Evolutionary conservation across 2,888 invertebrate genomes (phyloP).

Genomic region (Bibio marci): DNA sequence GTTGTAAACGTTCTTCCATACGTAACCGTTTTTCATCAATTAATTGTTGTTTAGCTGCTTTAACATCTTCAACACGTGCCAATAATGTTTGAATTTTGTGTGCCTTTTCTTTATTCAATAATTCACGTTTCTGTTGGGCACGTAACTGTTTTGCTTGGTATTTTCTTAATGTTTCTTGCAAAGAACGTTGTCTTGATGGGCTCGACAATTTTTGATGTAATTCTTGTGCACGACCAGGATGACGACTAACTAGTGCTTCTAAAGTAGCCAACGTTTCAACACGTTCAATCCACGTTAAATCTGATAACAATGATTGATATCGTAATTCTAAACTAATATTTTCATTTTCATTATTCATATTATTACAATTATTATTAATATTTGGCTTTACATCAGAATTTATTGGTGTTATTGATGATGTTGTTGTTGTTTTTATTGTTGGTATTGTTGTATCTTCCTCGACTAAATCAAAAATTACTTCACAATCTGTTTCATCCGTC

Average conservation of each 20-base stretch:
- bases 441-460: conserved; percentile 12
- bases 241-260: conserved; percentile 64
- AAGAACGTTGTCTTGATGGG: conserved; percentile 69
- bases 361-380: conserved; percentile 21
- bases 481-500: conserved; percentile 51
- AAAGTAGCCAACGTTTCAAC: conserved; percentile 63
- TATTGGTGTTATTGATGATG: conserved; percentile 10
- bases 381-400: too few species aligned
- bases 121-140: conserved; percentile 73
- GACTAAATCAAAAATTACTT: conserved; percentile 22
- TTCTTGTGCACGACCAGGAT: conserved; percentile 81
- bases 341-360: conserved; percentile 17
- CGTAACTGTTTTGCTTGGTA: conserved; percentile 84
- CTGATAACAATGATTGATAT: conserved; percentile 51
- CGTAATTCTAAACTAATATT: conserved; percentile 42
- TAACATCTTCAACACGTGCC: conserved; percentile 70
- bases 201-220: conserved; percentile 84
- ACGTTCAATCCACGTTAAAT: conserved; percentile 72
- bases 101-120: conserved; percentile 67
- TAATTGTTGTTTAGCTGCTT: conserved; percentile 68
- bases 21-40: conserved; percentile 62
- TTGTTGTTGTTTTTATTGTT: not conserved
- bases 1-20: conserved; percentile 58
- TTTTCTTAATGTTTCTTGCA: conserved; percentile 59
- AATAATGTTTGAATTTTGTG: conserved; percentile 70